A percentile compares a stretch with the other conserved stretches of the same genome.
phyloP scores from a whole-genome alignment of 2,888 invertebrate genomes.

The Aphrophora alni region DNA sequence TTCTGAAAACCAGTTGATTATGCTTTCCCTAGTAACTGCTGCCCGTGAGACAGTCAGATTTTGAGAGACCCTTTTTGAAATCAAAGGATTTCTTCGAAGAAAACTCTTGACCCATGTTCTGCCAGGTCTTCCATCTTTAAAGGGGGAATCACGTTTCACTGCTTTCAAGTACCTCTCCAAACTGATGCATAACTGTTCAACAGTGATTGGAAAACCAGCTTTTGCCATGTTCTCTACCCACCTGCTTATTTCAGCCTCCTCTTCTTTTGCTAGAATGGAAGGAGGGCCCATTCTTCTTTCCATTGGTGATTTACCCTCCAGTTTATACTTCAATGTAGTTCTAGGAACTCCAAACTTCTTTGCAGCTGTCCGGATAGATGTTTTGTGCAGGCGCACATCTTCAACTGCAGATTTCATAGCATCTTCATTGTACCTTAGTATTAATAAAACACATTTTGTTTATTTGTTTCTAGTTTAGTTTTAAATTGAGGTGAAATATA shows the following conservation, averaged over 20 bases:
- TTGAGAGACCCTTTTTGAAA: slow-evolving; percentile 36
- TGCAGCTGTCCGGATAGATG: slow-evolving; percentile 21
- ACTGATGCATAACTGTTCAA: slow-evolving; percentile 2
- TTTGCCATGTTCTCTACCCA: slow-evolving; percentile 29
- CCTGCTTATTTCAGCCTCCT: slow-evolving; percentile 16
- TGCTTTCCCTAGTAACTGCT: slow-evolving; percentile 36
- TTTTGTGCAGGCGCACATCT: slow-evolving; percentile 31
- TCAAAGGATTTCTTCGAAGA: slow-evolving; percentile 25
- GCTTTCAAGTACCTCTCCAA: slow-evolving; percentile 10
- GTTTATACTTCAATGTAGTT: slow-evolving; percentile 18
- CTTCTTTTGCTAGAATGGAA: slow-evolving; percentile 11
- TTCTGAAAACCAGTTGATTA: slow-evolving; percentile 41
- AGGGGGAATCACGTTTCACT: slow-evolving; percentile 16
- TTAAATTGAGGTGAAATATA: not conserved
- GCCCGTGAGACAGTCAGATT: slow-evolving; percentile 42
- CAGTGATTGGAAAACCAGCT: slow-evolving; percentile 23
- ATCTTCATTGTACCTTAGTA: slow-evolving; percentile 12
- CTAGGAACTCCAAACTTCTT: slow-evolving; percentile 15
- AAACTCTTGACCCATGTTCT: slow-evolving; percentile 24
- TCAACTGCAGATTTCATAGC: slow-evolving; percentile 26
- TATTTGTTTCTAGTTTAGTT: not conserved
- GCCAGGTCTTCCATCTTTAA: slow-evolving; percentile 26
- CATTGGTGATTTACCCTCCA: slow-evolving; percentile 21
- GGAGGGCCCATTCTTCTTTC: slow-evolving; percentile 25
- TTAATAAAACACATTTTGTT: too few relatives aligned